phyloP scores from a whole-genome alignment of 2,888 invertebrate species.

The Trichogramma evanescens region DNA sequence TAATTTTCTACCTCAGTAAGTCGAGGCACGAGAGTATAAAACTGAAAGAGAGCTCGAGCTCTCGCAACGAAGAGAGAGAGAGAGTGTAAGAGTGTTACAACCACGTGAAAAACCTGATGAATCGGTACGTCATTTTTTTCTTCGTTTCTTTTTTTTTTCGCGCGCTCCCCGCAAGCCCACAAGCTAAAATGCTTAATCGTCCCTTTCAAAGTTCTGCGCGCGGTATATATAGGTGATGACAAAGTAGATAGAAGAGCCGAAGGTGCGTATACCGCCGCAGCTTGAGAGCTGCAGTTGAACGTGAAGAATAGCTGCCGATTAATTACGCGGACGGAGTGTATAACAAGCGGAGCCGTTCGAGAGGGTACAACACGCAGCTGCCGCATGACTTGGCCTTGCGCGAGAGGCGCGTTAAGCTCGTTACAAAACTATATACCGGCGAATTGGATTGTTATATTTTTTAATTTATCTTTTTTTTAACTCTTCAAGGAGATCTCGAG shows the following conservation, averaged over 20 bases:
- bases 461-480: too few species aligned
- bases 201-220: neutral
- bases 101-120: conserved; percentile 1
- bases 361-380: too few species aligned
- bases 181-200: conserved; percentile 27
- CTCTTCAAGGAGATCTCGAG: too few species aligned
- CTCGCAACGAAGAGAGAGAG: too few species aligned
- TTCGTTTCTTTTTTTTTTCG: too few species aligned
- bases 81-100: neutral
- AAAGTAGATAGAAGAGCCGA: conserved; percentile 33
- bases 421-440: too few species aligned
- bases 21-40: neutral
- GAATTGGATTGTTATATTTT: too few species aligned
- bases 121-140: neutral
- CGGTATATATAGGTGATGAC: conserved; percentile 36
- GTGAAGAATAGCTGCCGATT: conserved; percentile 30
- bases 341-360: conserved; percentile 20
- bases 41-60: too few species aligned
- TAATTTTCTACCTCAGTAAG: conserved; percentile 7
- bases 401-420: too few species aligned
- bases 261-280: conserved; percentile 18
- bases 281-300: conserved; percentile 13
- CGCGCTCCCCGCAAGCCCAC: neutral
- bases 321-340: conserved; percentile 33
- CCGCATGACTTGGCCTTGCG: too few species aligned